Conservation (phyloP, 1,140 invertebrate genomes). For the Drosophila leontia region DNA sequence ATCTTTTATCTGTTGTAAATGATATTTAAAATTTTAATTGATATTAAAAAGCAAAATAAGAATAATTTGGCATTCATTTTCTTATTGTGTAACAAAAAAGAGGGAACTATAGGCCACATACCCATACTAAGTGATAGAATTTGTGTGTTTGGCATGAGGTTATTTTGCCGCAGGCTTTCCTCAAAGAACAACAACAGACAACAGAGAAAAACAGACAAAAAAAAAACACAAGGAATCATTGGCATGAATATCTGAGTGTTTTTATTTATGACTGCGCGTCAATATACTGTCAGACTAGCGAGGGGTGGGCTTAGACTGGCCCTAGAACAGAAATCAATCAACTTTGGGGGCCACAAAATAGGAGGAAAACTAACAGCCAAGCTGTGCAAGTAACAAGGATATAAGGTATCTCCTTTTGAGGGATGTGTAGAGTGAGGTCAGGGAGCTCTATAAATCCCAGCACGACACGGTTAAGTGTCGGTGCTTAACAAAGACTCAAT, state of each 20-base stretch:
- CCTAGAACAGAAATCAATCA: conserved; percentile 75
- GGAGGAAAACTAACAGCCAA: conserved; percentile 36
- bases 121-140: conserved; percentile 75
- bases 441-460: conserved; percentile 47
- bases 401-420: conserved; percentile 16
- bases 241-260: conserved; percentile 81
- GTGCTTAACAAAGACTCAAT: conserved; percentile 60
- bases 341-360: conserved; percentile 25
- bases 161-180: conserved; percentile 65
- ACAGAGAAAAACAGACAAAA: neutral
- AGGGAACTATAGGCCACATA: conserved; percentile 5
- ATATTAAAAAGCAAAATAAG: too few relatives aligned
- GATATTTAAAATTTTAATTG: neutral
- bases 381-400: conserved; percentile 2
- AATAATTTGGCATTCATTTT: neutral
- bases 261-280: conserved; percentile 79
- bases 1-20: neutral
- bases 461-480: conserved; percentile 56
- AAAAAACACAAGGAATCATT: conserved; percentile 43
- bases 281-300: conserved; percentile 44
- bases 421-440: conserved; percentile 35
- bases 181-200: conserved; percentile 57
- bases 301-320: conserved; percentile 21
- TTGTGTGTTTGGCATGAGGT: conserved; percentile 54
- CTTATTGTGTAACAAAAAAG: neutral